These are phyloP conservation scores for Spialia ferax DNA, from an alignment of 2,888 invertebrate genomes.

Conservation along the genomic window DNA sequence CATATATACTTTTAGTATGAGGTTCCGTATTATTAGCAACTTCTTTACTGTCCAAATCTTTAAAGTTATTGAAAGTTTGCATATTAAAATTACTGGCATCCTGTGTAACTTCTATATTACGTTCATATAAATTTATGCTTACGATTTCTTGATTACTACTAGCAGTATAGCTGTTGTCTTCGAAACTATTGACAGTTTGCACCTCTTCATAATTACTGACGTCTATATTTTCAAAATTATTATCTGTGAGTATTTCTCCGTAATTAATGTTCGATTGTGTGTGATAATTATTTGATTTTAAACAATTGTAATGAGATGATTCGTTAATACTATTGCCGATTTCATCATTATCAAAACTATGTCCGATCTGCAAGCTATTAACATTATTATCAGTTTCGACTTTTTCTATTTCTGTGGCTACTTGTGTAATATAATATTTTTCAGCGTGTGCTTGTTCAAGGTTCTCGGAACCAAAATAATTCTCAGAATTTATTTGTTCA, in stretches of 20 bases:
- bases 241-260: neutral
- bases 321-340: neutral
- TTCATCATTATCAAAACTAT: neutral
- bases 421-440: neutral
- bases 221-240: neutral
- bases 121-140: neutral
- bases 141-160: neutral
- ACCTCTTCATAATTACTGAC: conserved; percentile 4
- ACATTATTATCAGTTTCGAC: neutral
- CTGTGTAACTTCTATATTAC: neutral
- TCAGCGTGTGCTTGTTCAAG: neutral
- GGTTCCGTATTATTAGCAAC: neutral
- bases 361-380: neutral
- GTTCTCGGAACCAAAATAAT: neutral
- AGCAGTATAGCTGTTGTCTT: neutral
- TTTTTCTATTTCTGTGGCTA: neutral
- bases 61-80: neutral
- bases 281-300: neutral
- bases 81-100: neutral
- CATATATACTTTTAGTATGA: neutral
- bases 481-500: neutral
- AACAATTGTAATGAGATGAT: neutral
- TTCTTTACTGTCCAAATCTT: neutral
- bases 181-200: neutral
- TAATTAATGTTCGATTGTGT: neutral